These are phyloP conservation scores for Cairina moschata DNA, from an alignment of 2,113 vertebrate species.

Conservation along the genomic window DNA sequence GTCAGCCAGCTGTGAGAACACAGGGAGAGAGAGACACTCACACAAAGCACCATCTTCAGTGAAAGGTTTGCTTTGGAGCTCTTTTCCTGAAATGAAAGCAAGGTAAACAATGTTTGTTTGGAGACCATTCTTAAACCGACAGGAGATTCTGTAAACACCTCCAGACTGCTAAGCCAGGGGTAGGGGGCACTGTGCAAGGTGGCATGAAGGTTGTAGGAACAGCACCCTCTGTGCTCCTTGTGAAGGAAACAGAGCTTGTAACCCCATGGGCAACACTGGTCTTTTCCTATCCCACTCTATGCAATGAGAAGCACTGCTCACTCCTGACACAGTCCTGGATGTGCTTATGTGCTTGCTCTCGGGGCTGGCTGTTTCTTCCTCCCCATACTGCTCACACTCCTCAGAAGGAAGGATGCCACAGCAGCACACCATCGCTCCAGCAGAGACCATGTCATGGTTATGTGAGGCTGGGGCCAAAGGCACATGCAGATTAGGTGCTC, in stretches of 20 bases:
- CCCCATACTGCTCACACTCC: not conserved
- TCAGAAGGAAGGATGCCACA: not conserved
- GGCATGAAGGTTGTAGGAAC: not conserved
- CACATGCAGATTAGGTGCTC: accelerated
- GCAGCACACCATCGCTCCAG: not conserved
- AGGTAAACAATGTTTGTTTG: not conserved
- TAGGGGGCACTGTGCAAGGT: not conserved
- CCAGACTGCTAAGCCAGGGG: not conserved
- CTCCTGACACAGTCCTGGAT: not conserved
- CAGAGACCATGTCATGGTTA: accelerated
- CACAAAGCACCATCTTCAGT: not conserved
- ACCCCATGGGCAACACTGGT: accelerated
- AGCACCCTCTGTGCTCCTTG: accelerated
- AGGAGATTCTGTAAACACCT: not conserved
- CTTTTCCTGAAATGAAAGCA: not conserved
- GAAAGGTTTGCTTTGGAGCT: not conserved
- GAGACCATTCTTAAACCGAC: not conserved
- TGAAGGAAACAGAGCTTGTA: not conserved
- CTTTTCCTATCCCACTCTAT: accelerated
- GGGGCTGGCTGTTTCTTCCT: not conserved
- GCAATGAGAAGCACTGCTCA: not conserved
- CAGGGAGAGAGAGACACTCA: not conserved
- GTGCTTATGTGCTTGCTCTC: not conserved
- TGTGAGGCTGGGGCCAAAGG: accelerated
- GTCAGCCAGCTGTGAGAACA: not conserved